Evolutionary conservation across 2,888 invertebrate genomes (phyloP), one percentile per base, ranked within the genome.

Genomic region (Dorcus hopei): DNA sequence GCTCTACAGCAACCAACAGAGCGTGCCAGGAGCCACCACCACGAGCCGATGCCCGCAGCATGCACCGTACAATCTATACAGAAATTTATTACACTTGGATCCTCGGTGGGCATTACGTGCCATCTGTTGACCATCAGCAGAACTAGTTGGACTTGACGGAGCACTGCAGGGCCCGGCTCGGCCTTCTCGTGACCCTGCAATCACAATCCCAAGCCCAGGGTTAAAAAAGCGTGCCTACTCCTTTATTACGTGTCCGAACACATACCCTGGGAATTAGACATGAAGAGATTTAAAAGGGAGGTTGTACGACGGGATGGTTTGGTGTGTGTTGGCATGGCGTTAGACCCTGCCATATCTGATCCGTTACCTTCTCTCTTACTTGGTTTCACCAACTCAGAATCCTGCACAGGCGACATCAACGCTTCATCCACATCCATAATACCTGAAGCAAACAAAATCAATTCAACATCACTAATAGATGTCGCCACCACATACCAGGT

Each of bases 211-310:
- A 70, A 85, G 90, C 87, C 87, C 91, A 33, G 91, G 83, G 92
- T 76, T 75, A 75, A 57, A 53, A 19, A 55, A 57, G 52, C 50
- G 45, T 8, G 26, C 26, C 55, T 49, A 55, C 54, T 38, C 9
- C 9, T 38, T 14, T 33, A 33, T 33, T 19, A 38, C 33, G 23
- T 33, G 38, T 42, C 39, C 19, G 53, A 50, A 66, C 74, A 79
- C 79, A 72, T 93, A 87, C 92, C 93, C 88, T 93, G 93, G 83
- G 93, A 93, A 84, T 92, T 93, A 82, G 93, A 92, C 85, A 93
- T 93, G 86, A 95, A 95, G 83, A 95, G 87, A 87, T 95, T 94
- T 81, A 95, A 87, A 80, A 95, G 89, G 81, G 94, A 95, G 80
- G 93, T 93, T 79, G 94, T 93, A 83, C 94, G 90, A 81, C 93